Percentiles rank a stretch among this genome's conserved stretches.
Conservation (phyloP, 2,113 vertebrate species). For the Leucopsar rothschildi region DNA sequence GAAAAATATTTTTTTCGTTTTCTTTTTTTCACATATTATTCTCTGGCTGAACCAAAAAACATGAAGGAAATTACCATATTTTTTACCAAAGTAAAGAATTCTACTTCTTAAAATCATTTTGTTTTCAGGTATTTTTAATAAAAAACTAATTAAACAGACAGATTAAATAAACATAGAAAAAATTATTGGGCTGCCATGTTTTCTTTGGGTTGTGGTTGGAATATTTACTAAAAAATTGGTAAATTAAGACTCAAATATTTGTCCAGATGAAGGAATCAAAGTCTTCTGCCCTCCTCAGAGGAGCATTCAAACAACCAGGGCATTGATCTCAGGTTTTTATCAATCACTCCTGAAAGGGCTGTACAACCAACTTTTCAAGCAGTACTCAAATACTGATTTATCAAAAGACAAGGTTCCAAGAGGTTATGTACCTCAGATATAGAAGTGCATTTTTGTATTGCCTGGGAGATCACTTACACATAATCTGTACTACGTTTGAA, state of each 20-base stretch:
- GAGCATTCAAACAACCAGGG: not conserved
- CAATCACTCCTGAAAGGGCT: not conserved
- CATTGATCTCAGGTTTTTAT: not conserved
- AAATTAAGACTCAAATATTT: not conserved
- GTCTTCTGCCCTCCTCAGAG: not conserved
- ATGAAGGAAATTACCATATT: not conserved
- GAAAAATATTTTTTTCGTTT: no score
- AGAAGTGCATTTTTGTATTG: not conserved
- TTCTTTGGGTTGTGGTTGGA: not conserved
- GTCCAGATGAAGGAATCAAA: not conserved
- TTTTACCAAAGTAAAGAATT: not conserved
- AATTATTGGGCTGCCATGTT: not conserved
- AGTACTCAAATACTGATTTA: conserved; percentile 1
- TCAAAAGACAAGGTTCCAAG: not conserved
- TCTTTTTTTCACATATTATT: not conserved
- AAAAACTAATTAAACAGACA: not conserved
- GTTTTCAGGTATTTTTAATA: not conserved
- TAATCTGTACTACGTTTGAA: not conserved
- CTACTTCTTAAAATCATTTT: not conserved
- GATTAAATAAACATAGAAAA: not conserved
- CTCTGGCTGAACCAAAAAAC: not conserved
- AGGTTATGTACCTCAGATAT: not conserved
- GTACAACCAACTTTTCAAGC: not conserved
- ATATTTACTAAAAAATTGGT: not conserved
- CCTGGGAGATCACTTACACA: not conserved